These are phyloP conservation scores for Hydropotes inermis DNA, from an alignment of 2,113 vertebrate genomes.

Conservation along the genomic window DNA sequence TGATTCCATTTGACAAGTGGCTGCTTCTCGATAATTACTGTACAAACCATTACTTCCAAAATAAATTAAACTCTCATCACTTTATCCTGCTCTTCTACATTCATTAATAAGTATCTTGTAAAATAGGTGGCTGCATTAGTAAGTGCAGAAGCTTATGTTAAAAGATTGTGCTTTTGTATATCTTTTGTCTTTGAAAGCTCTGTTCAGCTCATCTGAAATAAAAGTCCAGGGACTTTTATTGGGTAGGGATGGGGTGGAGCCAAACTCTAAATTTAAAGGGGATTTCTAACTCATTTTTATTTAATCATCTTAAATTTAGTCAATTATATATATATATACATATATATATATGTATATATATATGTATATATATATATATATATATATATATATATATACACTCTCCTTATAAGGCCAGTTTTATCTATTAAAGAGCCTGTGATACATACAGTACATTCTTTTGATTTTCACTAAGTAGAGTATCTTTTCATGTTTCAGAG, in stretches of 20 bases:
- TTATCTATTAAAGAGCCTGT: not conserved
- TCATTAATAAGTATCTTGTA: constrained; percentile 76
- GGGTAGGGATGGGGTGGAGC: not conserved
- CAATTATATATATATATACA: not conserved
- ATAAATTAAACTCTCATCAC: constrained; percentile 75
- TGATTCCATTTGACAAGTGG: constrained; percentile 76
- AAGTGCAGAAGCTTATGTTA: constrained; percentile 46
- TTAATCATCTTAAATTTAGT: not conserved
- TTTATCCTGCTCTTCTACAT: constrained; percentile 69
- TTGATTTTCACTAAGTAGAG: not conserved
- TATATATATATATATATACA: not conserved
- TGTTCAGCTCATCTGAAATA: not conserved
- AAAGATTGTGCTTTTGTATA: constrained; percentile 48
- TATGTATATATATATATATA: not conserved
- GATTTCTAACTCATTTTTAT: not conserved
- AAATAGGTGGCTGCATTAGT: constrained; percentile 67
- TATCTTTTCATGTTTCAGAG: not conserved
- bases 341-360: too few species aligned
- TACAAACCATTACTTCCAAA: constrained; percentile 78
- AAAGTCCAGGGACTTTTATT: constrained; percentile 26
- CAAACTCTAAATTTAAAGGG: not conserved
- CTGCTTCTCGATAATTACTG: constrained; percentile 73
- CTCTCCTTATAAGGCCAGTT: not conserved
- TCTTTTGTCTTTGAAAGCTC: constrained; percentile 39
- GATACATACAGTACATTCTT: not conserved